Evolutionary conservation across 1,140 invertebrate species (phyloP).

Genomic region (Drosophila bipectinata): DNA sequence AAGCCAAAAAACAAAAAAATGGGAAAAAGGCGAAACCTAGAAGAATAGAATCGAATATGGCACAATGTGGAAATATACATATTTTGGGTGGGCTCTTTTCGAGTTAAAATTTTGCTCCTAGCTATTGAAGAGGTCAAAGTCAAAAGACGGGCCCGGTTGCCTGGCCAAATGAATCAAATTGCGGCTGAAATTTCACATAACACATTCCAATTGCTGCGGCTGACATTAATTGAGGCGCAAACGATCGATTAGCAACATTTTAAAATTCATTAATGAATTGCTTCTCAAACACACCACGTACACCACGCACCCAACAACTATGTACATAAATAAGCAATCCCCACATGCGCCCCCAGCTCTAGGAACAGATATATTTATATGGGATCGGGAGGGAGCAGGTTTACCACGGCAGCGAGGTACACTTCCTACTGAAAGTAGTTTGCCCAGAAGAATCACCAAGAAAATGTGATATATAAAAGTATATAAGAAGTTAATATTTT

Average conservation of each 20-base stretch:
- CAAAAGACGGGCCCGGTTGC: neutral
- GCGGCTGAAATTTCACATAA: slow-evolving; percentile 51
- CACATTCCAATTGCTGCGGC: slow-evolving; percentile 74
- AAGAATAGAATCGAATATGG: slow-evolving; percentile 20
- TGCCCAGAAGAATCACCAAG: neutral
- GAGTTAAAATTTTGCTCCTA: slow-evolving; percentile 20
- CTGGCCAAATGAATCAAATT: slow-evolving; percentile 51
- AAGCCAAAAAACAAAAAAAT: slow-evolving; percentile 37
- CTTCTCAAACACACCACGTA: slow-evolving; percentile 59
- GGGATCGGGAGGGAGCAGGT: slow-evolving; percentile 35
- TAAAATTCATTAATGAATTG: slow-evolving; percentile 82
- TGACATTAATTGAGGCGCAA: slow-evolving; percentile 82
- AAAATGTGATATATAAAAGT: neutral
- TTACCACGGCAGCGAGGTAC: slow-evolving; percentile 21
- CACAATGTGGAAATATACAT: slow-evolving; percentile 12
- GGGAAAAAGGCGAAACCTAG: neutral
- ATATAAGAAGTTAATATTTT: too few species aligned
- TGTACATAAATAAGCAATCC: slow-evolving; percentile 74
- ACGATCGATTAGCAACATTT: slow-evolving; percentile 81
- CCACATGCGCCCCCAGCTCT: slow-evolving; percentile 55
- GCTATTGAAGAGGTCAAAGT: slow-evolving; percentile 7
- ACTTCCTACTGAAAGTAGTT: slow-evolving; percentile 36
- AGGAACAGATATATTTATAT: slow-evolving; percentile 14
- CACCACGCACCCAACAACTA: slow-evolving; percentile 48
- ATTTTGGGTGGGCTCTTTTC: slow-evolving; percentile 26